Evolutionary conservation across 2,797 vertebrate genomes (phyloP).

Genomic region (Diglossa cyanea): DNA sequence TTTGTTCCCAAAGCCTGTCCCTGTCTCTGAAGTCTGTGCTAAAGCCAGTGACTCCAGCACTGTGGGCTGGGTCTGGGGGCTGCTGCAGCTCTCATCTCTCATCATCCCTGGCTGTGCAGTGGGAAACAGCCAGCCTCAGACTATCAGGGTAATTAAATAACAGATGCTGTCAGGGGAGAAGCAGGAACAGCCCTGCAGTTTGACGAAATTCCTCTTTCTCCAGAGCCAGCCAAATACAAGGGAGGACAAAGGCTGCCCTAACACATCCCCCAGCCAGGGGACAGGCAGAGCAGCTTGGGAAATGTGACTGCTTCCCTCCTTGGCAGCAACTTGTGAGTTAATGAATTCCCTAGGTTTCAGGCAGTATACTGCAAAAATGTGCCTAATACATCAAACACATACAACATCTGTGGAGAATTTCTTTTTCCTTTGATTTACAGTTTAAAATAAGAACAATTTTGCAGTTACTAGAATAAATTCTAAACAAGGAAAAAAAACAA

Average conservation of each 20-base stretch:
- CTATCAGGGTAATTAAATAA: slow-evolving; percentile 16
- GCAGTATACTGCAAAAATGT: slow-evolving; percentile 39
- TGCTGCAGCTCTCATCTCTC: neutral
- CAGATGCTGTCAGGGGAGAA: neutral
- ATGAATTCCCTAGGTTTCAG: slow-evolving; percentile 54
- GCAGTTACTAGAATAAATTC: slow-evolving; percentile 30
- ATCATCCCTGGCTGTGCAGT: neutral
- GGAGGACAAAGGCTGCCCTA: neutral
- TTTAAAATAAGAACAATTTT: slow-evolving; percentile 32
- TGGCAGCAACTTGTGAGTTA: slow-evolving; percentile 35
- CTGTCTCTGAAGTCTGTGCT: neutral
- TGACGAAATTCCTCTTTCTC: neutral
- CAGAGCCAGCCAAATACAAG: neutral
- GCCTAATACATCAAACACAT: slow-evolving; percentile 44
- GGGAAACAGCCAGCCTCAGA: neutral
- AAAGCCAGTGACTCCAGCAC: neutral
- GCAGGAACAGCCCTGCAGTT: neutral
- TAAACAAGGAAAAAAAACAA: neutral
- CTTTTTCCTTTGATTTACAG: slow-evolving; percentile 39
- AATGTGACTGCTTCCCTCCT: neutral
- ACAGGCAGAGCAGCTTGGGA: neutral
- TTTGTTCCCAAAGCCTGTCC: neutral
- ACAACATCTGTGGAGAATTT: slow-evolving; percentile 51
- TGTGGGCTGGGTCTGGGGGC: neutral
- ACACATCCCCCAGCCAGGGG: neutral